Evolutionary conservation across 35 echinoderm and acorn worm species (phyloP).

Genomic region (Acanthaster planci): DNA sequence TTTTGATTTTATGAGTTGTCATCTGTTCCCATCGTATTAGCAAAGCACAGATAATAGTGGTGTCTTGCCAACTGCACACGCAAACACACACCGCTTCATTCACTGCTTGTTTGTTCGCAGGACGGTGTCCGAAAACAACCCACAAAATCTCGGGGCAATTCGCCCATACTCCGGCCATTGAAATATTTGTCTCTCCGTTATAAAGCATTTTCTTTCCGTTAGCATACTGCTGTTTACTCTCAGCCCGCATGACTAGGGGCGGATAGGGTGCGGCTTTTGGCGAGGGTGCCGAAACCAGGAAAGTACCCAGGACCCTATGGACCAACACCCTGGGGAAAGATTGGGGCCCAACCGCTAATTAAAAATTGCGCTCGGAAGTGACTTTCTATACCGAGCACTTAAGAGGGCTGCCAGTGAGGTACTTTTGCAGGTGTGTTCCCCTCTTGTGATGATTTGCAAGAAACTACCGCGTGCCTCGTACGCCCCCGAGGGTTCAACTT

Average conservation of each 20-base stretch:
- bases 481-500: too few species aligned
- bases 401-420: not conserved
- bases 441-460: conserved; percentile 2
- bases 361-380: conserved; percentile 14
- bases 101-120: not conserved
- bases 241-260: not conserved
- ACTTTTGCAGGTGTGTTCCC: not conserved
- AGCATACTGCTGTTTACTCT: not conserved
- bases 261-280: not conserved
- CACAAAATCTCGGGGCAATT: conserved; percentile 2
- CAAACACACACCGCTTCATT: not conserved
- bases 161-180: not conserved
- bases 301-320: not conserved
- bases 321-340: not conserved
- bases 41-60: too few species aligned
- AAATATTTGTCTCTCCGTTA: not conserved
- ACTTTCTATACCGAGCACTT: not conserved
- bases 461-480: not conserved
- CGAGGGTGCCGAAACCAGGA: not conserved
- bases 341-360: not conserved
- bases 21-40: too few species aligned
- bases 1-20: too few species aligned
- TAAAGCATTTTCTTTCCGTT: not conserved
- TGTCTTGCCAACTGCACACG: not conserved
- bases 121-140: conserved; percentile 13